A percentile compares a stretch with the other conserved stretches of the same genome.
phyloP scores from a whole-genome alignment of 2,797 vertebrate genomes.

The Sebastes cheni region DNA sequence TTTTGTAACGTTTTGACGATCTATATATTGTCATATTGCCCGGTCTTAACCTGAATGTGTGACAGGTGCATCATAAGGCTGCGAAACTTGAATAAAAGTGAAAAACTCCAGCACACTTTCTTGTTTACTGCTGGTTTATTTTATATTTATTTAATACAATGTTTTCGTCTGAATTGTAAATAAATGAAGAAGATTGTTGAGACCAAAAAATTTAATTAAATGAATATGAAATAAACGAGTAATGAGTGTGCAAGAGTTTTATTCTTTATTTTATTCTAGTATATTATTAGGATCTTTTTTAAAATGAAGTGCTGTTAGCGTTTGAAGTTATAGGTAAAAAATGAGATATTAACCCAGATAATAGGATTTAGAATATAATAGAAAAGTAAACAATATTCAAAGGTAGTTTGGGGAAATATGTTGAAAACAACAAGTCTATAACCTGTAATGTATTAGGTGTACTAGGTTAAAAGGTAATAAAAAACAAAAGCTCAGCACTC shows the following conservation, averaged over 20 bases:
- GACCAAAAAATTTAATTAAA: not conserved
- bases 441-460: not conserved
- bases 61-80: not conserved
- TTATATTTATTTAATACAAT: not conserved
- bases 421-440: not conserved
- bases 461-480: not conserved
- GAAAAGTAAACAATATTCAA: not conserved
- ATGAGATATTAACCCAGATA: no score
- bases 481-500: not conserved
- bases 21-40: accelerated
- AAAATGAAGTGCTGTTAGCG: no score
- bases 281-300: no score
- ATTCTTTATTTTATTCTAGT: not conserved
- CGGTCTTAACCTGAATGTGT: not conserved
- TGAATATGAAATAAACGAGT: not conserved
- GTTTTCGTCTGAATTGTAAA: not conserved
- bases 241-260: not conserved
- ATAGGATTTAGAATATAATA: not conserved
- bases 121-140: not conserved
- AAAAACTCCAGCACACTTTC: not conserved
- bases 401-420: not conserved
- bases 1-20: no score
- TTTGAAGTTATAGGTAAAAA: no score
- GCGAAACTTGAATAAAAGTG: not conserved
- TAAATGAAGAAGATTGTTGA: not conserved